Percentiles rank a stretch among this genome's conserved stretches.
These are phyloP conservation scores for Cylas formicarius DNA, from an alignment of 1,140 invertebrate genomes.

Conservation along the genomic window DNA sequence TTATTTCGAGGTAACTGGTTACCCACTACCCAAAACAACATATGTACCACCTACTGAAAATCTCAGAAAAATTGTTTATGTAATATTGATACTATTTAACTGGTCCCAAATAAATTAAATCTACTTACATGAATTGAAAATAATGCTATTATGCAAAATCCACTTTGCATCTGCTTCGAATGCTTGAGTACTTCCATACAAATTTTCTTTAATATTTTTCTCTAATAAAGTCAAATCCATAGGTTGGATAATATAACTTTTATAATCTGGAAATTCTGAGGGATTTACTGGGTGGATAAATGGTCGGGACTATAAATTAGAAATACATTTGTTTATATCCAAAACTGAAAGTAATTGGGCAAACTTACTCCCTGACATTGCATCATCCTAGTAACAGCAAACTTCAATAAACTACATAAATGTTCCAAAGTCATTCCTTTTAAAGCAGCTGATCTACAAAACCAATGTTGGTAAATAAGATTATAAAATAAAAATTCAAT, in stretches of 20 bases:
- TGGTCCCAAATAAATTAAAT: background rate
- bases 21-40: too few species aligned
- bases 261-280: constrained; percentile 61
- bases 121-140: constrained; percentile 77
- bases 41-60: too few species aligned
- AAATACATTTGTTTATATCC: constrained; percentile 13
- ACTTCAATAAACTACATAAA: constrained; percentile 65
- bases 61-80: background rate
- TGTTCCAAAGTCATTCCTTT: constrained; percentile 63
- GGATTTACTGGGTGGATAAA: constrained; percentile 69
- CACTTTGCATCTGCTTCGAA: constrained; percentile 85
- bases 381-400: constrained; percentile 67
- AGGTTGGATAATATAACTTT: constrained; percentile 73
- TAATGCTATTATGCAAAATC: constrained; percentile 86
- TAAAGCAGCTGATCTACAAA: constrained; percentile 62
- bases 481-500: too few species aligned
- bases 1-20: too few species aligned
- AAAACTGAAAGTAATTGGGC: background rate
- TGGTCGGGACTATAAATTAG: constrained; percentile 56
- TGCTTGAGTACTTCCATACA: constrained; percentile 84
- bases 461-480: constrained; percentile 9
- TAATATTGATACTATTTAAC: background rate
- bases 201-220: constrained; percentile 65
- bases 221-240: constrained; percentile 75
- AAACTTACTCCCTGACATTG: constrained; percentile 61